A percentile compares a stretch with the other conserved stretches of the same genome.
phyloP scores from a whole-genome alignment of 2,888 invertebrate species.

The Yponomeuta evonymella region DNA sequence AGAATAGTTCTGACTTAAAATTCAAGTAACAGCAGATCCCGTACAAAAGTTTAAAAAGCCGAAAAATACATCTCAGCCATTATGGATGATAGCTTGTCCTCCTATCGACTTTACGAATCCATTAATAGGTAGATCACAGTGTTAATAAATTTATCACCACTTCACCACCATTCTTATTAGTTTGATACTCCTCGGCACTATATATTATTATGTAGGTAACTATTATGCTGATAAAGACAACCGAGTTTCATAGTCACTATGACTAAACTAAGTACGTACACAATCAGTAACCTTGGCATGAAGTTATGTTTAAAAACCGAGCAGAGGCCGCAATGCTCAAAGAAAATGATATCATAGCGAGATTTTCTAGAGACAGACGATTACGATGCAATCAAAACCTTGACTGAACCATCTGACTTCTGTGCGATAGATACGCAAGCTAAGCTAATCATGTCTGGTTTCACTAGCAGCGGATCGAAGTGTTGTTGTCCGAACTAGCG shows the following conservation, averaged over 20 bases:
- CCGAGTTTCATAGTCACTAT: neutral
- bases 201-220: no score
- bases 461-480: neutral
- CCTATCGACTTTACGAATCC: no score
- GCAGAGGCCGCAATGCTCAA: neutral
- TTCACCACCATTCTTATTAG: no score
- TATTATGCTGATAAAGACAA: no score
- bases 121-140: no score
- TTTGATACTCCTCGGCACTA: no score
- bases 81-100: no score
- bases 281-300: neutral
- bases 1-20: no score
- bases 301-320: neutral
- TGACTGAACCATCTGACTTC: neutral
- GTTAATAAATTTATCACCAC: no score
- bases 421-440: neutral
- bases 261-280: neutral
- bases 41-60: no score
- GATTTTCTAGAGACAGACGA: neutral
- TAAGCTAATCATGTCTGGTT: neutral
- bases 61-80: no score
- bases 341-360: neutral
- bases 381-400: neutral
- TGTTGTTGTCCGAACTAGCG: neutral
- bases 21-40: no score